Evolutionary conservation across 2,113 vertebrate genomes (phyloP).

Genomic region (Cyanistes caeruleus): DNA sequence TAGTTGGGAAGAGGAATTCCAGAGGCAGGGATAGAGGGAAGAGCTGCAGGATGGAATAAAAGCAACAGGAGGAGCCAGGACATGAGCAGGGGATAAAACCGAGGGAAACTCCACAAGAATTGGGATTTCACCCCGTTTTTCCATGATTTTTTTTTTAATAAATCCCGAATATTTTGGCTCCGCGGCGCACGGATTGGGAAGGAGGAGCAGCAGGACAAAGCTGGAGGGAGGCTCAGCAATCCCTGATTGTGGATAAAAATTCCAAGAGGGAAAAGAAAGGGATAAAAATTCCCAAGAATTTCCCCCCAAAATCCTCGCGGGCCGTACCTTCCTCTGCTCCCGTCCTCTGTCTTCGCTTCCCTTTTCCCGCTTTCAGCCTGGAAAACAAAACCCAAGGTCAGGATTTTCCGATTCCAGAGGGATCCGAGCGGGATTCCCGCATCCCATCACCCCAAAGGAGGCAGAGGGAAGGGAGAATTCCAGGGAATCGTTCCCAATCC

Average conservation of each 20-base stretch:
- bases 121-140: background rate
- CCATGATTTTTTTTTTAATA: background rate
- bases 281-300: background rate
- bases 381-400: slow-evolving; percentile 38
- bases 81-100: background rate
- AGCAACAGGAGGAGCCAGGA: background rate
- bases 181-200: background rate
- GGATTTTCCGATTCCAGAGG: background rate
- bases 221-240: background rate
- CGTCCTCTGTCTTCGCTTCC: slow-evolving; percentile 45
- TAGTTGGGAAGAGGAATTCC: background rate
- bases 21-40: background rate
- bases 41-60: background rate
- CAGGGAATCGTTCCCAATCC: background rate
- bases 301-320: background rate
- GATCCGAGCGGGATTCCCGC: fast-evolving
- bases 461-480: background rate
- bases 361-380: slow-evolving; percentile 54
- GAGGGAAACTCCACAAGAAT: background rate
- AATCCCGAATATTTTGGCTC: no score
- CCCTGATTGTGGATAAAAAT: fast-evolving
- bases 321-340: slow-evolving; percentile 63
- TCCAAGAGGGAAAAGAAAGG: fast-evolving
- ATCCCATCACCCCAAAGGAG: background rate
- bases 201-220: background rate